These are phyloP conservation scores for Adrianichthys oophorus DNA, from an alignment of 2,797 vertebrate genomes.

Conservation along the genomic window DNA sequence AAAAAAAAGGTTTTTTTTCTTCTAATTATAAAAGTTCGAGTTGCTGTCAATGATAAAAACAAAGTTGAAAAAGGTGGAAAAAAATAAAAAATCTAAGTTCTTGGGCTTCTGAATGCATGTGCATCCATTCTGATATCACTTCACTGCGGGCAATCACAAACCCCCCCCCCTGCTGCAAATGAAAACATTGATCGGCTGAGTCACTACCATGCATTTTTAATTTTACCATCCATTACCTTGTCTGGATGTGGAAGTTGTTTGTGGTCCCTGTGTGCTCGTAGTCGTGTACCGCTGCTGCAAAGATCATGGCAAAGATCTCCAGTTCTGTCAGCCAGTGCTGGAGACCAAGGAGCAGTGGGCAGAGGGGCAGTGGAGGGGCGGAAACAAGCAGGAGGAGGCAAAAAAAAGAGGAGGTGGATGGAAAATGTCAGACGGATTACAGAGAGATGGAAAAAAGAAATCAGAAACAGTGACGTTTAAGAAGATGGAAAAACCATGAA, in stretches of 20 bases:
- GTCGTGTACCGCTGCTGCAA: slow-evolving; percentile 94
- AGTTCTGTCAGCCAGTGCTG: slow-evolving; percentile 98
- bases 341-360: slow-evolving; percentile 14
- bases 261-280: slow-evolving; percentile 98
- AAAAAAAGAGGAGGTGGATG: slow-evolving; percentile 4
- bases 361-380: background rate
- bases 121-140: slow-evolving; percentile 33
- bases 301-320: slow-evolving; percentile 93
- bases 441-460: slow-evolving; percentile 5
- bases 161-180: slow-evolving; percentile 46
- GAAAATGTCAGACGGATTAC: slow-evolving; percentile 19
- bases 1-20: no score
- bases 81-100: no score
- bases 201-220: slow-evolving; percentile 61
- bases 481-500: slow-evolving; percentile 46
- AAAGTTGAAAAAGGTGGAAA: no score
- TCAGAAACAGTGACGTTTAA: slow-evolving; percentile 4
- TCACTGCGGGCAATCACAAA: slow-evolving; percentile 46
- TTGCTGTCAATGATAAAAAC: no score
- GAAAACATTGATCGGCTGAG: slow-evolving; percentile 57
- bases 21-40: no score
- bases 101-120: slow-evolving; percentile 27
- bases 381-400: background rate
- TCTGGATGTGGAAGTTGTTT: slow-evolving; percentile 99
- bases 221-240: slow-evolving; percentile 80